Percentiles rank a stretch among this genome's conserved stretches.
phyloP scores from a whole-genome alignment of 2,113 vertebrate genomes.

The Actinemys pallida region DNA sequence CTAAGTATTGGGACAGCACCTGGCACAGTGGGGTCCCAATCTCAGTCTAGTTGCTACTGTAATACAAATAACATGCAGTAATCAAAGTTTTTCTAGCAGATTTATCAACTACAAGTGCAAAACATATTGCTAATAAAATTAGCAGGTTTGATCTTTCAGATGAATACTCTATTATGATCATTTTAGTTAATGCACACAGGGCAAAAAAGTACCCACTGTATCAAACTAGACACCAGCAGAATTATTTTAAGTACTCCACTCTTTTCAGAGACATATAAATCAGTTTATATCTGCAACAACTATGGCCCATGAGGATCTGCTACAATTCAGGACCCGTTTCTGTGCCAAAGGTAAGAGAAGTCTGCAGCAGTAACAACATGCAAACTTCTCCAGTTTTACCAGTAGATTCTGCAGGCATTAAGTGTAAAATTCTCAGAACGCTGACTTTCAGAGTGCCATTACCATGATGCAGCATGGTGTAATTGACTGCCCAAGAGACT shows the following conservation, averaged over 20 bases:
- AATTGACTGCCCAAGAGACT: neutral
- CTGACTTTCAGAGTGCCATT: neutral
- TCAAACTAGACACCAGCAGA: neutral
- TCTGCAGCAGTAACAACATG: neutral
- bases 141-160: neutral
- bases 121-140: neutral
- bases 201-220: neutral
- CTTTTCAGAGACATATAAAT: neutral
- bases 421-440: fast-evolving
- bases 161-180: neutral
- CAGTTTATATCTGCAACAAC: neutral
- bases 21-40: neutral
- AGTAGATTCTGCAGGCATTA: neutral
- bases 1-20: neutral
- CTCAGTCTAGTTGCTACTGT: neutral
- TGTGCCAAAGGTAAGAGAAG: neutral
- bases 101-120: neutral
- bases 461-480: neutral
- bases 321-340: neutral
- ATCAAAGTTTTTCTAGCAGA: fast-evolving
- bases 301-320: neutral
- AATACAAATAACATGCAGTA: neutral
- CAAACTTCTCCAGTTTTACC: neutral
- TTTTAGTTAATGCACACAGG: neutral
- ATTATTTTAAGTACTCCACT: neutral